Base-by-base conservation (phyloP, 35 echinoderm and acorn worm species). In the Apostichopus californicus region DNA sequence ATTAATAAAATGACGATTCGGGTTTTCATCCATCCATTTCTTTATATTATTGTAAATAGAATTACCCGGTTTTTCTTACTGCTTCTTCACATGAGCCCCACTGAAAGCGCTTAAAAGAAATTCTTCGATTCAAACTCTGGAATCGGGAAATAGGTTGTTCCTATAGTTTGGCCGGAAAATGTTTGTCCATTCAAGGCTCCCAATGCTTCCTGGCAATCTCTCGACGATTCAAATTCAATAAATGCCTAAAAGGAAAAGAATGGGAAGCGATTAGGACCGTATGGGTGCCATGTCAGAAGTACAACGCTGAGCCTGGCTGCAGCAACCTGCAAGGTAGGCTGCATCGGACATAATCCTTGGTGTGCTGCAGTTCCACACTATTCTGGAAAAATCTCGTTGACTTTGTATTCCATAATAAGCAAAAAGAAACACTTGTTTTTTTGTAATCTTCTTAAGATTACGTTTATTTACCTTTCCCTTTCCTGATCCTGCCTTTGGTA, bases 191-290 rank as follows among this genome's bases (percentile, higher is more conserved):
- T 90, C 56, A 97, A 68, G 57, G 90, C 93, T 9, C 65, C 92
- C 6, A 93, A 79, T 0, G 93, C 93, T 6, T 86, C 65, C 59
- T 92, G 88, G 28, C 93, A 91, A 72, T 94, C 93, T 22, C 78
- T 58, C 61, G 96, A 78, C 56, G 92, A 86, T 81, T 97, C 91
- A 87, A 90, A 97, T 92, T 97, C 93, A 68, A 97, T 83, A 75
- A 81, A 97, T 5, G 91, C 93, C 96, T 97, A 91, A 86, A 9
- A 56, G 83, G 56, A 24, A 60, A 65, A 65, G 60, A 87, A 34
- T 28, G 4, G 17, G 8, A 17, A 28, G 5, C 15, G 5, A 46
- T 57, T 17, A 34, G 9, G 26, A 81, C 34, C 15, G 2, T 46
- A 46, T 46, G 11, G 26, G 18, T n/a, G 3, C 15, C 12, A 81